Evolutionary conservation across 1,140 invertebrate genomes (phyloP).

Genomic region (Polypedilum vanderplanki): DNA sequence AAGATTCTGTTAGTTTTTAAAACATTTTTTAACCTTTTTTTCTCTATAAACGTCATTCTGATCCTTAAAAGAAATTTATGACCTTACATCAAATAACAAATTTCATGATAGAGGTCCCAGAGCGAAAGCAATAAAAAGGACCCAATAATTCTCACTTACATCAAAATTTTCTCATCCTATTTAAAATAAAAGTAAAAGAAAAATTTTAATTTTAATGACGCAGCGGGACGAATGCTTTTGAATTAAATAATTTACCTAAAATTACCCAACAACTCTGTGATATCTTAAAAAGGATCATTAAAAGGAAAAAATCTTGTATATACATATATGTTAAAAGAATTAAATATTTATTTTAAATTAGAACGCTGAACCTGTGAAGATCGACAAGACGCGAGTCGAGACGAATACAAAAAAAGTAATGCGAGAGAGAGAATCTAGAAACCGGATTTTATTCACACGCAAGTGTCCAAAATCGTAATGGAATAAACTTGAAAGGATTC

Average conservation of each 20-base stretch:
- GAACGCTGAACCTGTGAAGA: not conserved
- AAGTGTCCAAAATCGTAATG: slow-evolving; percentile 9
- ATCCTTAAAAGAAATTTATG: not conserved
- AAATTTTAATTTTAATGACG: slow-evolving; percentile 14
- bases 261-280: not conserved
- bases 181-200: not conserved
- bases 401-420: not conserved
- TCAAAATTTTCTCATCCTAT: not conserved
- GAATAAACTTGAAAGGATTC: not conserved
- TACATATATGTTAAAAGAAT: not conserved
- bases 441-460: slow-evolving; percentile 16
- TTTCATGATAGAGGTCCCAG: not conserved
- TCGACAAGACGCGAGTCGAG: not conserved
- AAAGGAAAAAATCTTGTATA: not conserved
- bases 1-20: not conserved
- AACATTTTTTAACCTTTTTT: not conserved
- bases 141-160: slow-evolving; percentile 12
- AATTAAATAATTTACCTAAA: slow-evolving; percentile 9
- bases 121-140: not conserved
- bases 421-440: not conserved
- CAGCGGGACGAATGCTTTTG: slow-evolving; percentile 15
- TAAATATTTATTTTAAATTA: slow-evolving; percentile 20
- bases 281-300: slow-evolving; percentile 16
- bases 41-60: not conserved
- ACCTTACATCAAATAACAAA: not conserved